These are phyloP conservation scores for Glareola pratincola DNA, from an alignment of 2,113 vertebrate species.

Conservation along the genomic window DNA sequence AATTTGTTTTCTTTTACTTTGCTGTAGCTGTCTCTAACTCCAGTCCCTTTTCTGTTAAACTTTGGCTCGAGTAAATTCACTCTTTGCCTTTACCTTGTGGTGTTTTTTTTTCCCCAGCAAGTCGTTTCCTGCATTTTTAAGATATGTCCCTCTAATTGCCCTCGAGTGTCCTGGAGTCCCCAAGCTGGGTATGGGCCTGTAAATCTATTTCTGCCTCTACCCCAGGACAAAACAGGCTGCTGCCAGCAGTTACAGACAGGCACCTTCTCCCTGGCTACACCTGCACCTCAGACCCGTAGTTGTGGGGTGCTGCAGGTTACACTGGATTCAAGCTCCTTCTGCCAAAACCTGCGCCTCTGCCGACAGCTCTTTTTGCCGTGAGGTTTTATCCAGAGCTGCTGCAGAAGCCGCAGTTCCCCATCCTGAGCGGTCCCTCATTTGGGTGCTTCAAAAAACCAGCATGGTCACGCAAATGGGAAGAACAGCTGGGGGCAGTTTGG, in stretches of 20 bases:
- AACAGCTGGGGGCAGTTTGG: neutral
- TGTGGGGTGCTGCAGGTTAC: neutral
- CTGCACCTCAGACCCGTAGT: neutral
- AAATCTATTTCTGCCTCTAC: neutral
- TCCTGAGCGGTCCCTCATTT: neutral
- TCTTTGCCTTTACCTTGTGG: neutral
- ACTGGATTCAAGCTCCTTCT: neutral
- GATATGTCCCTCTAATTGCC: neutral
- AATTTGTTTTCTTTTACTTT: neutral
- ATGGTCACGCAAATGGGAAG: rapidly evolving
- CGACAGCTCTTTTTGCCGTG: rapidly evolving
- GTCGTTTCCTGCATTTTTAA: neutral
- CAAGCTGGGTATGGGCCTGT: neutral
- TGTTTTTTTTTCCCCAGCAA: neutral
- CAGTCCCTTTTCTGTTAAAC: neutral
- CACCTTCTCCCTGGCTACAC: neutral
- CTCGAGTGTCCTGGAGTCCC: rapidly evolving
- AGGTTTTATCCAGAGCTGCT: neutral
- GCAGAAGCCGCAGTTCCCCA: neutral
- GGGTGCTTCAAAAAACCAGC: neutral
- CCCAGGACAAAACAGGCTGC: neutral
- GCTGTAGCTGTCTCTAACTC: neutral
- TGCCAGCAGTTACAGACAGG: neutral
- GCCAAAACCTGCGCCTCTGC: neutral
- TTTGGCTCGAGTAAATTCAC: neutral